A percentile compares a stretch with the other conserved stretches of the same genome.
These are phyloP conservation scores for Tribolium castaneum DNA, from an alignment of 1,140 invertebrate genomes.

Conservation along the genomic window DNA sequence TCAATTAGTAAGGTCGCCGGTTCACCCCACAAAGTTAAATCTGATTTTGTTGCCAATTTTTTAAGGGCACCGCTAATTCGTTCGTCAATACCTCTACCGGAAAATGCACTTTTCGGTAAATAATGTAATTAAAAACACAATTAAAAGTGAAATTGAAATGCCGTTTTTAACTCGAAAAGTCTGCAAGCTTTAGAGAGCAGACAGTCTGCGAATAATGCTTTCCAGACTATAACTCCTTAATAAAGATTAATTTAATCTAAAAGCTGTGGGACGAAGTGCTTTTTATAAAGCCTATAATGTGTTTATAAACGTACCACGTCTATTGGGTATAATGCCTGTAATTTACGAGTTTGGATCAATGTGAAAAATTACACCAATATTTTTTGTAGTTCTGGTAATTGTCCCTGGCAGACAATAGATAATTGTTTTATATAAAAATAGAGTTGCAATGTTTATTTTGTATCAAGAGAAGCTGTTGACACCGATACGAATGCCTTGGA, in stretches of 20 bases:
- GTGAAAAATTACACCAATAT: neutral
- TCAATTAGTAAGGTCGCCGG: neutral
- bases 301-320: neutral
- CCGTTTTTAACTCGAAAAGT: too few relatives aligned
- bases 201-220: neutral
- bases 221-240: neutral
- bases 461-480: neutral
- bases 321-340: neutral
- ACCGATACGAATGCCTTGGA: slow-evolving; percentile 4
- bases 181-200: neutral
- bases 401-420: too few relatives aligned
- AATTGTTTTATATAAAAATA: too few relatives aligned
- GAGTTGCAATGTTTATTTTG: too few relatives aligned
- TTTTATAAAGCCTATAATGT: neutral
- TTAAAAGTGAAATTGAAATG: too few relatives aligned
- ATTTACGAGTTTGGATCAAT: neutral
- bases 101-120: neutral
- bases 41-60: neutral
- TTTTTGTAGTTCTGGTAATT: too few relatives aligned
- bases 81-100: neutral
- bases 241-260: neutral
- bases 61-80: too few relatives aligned
- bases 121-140: too few relatives aligned
- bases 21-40: neutral
- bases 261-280: neutral